Evolutionary conservation across 2,888 invertebrate genomes (phyloP).

Genomic region (Caenorhabditis sp.): DNA sequence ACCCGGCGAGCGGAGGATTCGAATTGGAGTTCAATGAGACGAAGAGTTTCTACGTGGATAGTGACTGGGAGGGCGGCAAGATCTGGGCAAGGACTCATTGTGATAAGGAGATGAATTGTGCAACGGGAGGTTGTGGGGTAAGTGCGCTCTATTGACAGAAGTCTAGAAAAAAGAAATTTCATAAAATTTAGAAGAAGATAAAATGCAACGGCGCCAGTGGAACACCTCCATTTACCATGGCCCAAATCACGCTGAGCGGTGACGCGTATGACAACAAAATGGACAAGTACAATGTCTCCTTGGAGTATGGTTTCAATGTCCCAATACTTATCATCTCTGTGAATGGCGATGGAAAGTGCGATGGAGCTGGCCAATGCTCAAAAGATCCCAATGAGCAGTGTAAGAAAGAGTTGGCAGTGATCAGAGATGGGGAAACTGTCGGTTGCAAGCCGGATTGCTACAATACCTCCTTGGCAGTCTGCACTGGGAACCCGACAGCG

Average conservation of each 20-base stretch:
- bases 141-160: neutral
- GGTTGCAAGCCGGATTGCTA: constrained; percentile 85
- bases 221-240: constrained; percentile 84
- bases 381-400: constrained; percentile 30
- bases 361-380: constrained; percentile 28
- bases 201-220: constrained; percentile 84
- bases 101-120: neutral
- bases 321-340: constrained; percentile 66
- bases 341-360: constrained; percentile 18
- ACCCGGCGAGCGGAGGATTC: constrained; percentile 9
- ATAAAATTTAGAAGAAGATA: too few relatives aligned
- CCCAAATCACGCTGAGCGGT: constrained; percentile 84
- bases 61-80: constrained; percentile 4
- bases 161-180: too few relatives aligned
- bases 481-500: too few relatives aligned
- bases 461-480: constrained; percentile 80
- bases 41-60: neutral
- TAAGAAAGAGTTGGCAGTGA: constrained; percentile 11
- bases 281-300: constrained; percentile 85
- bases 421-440: constrained; percentile 74
- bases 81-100: constrained; percentile 8
- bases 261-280: constrained; percentile 73
- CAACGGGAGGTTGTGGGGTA: neutral
- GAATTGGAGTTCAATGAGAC: neutral
- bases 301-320: constrained; percentile 85